Evolutionary conservation across 1,140 invertebrate genomes (phyloP).

Genomic region (Trigoniulus corallinus): DNA sequence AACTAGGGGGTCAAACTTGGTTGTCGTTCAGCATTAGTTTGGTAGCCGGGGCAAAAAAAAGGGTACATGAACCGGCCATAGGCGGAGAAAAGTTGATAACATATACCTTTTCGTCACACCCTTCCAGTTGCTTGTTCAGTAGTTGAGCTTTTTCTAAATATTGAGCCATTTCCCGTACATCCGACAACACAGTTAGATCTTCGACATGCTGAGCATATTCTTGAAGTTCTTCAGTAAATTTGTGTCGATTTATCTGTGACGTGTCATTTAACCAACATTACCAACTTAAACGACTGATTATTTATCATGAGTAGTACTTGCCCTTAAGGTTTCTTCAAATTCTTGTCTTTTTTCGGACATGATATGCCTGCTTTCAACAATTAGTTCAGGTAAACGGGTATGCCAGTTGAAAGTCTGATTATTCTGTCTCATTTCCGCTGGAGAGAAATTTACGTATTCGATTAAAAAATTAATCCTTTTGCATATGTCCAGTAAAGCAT

Average conservation of each 20-base stretch:
- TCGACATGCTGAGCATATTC: slow-evolving; percentile 62
- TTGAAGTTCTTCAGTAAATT: slow-evolving; percentile 62
- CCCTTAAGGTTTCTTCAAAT: slow-evolving; percentile 63
- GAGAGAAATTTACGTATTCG: slow-evolving; percentile 57
- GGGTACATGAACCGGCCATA: too few species aligned
- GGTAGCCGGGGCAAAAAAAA: too few species aligned
- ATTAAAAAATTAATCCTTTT: slow-evolving; percentile 49
- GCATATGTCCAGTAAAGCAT: slow-evolving; percentile 43
- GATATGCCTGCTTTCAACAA: slow-evolving; percentile 63
- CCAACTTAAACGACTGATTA: background rate
- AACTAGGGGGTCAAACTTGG: too few species aligned
- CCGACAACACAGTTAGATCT: slow-evolving; percentile 73
- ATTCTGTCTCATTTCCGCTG: slow-evolving; percentile 70
- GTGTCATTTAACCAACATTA: background rate
- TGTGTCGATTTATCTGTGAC: slow-evolving; percentile 25
- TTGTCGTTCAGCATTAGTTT: too few species aligned
- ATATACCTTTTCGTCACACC: slow-evolving; percentile 47
- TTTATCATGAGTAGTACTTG: too few species aligned
- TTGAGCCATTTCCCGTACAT: slow-evolving; percentile 63
- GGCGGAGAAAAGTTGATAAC: too few species aligned
- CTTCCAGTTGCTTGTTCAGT: slow-evolving; percentile 46
- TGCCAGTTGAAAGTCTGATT: slow-evolving; percentile 75
- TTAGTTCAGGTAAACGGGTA: slow-evolving; percentile 53
- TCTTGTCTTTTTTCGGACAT: slow-evolving; percentile 65
- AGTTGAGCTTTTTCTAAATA: slow-evolving; percentile 64